Evolutionary conservation across 2,888 invertebrate genomes (phyloP), one percentile per base, ranked within the genome.

Genomic region (Nebria salina): DNA sequence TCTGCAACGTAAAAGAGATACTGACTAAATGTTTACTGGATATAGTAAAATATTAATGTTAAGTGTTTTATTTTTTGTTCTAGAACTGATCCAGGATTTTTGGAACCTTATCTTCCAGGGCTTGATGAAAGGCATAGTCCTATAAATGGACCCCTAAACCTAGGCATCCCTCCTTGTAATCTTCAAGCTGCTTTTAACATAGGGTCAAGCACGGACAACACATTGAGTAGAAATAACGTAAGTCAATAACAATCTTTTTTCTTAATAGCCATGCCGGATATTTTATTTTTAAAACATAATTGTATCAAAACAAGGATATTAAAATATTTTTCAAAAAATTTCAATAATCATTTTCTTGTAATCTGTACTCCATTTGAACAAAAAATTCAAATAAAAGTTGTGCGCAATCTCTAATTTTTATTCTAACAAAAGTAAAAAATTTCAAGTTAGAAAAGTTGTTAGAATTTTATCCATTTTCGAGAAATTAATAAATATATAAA

Each of bases 91-190:
- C 94, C 94, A 87, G 92, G 92, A 83, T 94, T 94, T 88, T 91
- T 94, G 86, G 94, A 95, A 87, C 94, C 94, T 65, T 94, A 94
- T 87, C 90, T 94, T 84, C 93, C 94, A 86, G 92, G 92, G 73
- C 89, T 93, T 86, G 89, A 89, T 73, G 87, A 87, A 83, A 86
- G 87, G n/a, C 87, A 86, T 82, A 88, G 86, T 83, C 86, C 85
- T 72, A 86, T 85, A 8, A 85, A 86, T 76, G 91, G 84, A 87
- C 91, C 83, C 86, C 91, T 88, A 89, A 91, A 86, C 85, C 86
- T 88, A 13, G 86, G 87, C 13, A 89, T 83, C 89, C 90, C 86
- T 54, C 76, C 85, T n/a, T 84, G 85, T 82, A 85, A 86, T 75
- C 81, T 83, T 80, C 83, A 86, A 90, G 43, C 89, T 89, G 1